Conservation (phyloP, 2,888 invertebrate species). For the Eilema caniola region DNA sequence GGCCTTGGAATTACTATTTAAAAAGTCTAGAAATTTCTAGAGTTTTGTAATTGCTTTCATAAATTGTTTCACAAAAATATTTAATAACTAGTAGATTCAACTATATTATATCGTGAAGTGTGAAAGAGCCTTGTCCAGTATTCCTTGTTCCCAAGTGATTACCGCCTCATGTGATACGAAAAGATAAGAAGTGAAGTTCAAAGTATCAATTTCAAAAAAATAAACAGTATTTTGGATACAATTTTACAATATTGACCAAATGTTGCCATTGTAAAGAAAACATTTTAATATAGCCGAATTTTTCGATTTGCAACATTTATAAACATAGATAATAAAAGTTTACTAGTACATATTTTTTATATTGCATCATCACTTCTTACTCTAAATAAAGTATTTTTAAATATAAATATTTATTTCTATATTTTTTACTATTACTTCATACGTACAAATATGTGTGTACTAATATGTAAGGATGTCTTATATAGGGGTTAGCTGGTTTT, state of each 20-base stretch:
- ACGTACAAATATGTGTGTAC: neutral
- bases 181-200: constrained; percentile 29
- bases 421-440: neutral
- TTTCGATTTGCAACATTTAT: neutral
- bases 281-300: neutral
- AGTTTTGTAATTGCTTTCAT: no score
- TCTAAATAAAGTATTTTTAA: constrained; percentile 7
- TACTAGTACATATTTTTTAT: neutral
- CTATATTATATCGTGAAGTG: constrained; percentile 34
- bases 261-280: neutral
- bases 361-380: constrained; percentile 7
- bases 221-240: neutral
- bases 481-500: neutral
- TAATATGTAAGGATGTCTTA: neutral
- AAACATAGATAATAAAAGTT: neutral
- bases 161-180: constrained; percentile 20
- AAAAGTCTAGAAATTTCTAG: neutral
- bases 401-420: neutral
- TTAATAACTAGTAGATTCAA: neutral
- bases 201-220: neutral
- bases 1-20: neutral
- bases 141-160: constrained; percentile 21
- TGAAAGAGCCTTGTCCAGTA: constrained; percentile 30
- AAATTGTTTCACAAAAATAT: neutral
- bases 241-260: neutral